These are phyloP conservation scores for Euplexia lucipara DNA, from an alignment of 2,888 invertebrate species.

Conservation along the genomic window DNA sequence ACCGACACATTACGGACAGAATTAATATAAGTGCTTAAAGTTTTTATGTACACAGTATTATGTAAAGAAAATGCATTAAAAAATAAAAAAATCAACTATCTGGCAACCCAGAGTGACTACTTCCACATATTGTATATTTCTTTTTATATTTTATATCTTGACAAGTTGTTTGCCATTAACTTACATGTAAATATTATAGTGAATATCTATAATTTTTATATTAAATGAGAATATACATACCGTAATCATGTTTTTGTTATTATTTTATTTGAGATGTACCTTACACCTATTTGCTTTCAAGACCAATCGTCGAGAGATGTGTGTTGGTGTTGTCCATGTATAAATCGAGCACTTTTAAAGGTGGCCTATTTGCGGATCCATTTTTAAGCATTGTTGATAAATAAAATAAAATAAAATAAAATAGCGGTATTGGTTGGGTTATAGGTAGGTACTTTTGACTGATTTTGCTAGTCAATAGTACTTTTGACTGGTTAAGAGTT, in stretches of 20 bases:
- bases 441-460: no score
- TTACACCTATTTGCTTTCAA: neutral
- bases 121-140: constrained; percentile 48
- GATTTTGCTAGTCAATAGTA: no score
- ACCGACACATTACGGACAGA: constrained; percentile 60
- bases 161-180: constrained; percentile 87
- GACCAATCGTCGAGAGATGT: no score
- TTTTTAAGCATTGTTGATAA: no score
- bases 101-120: constrained; percentile 42
- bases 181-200: constrained; percentile 88
- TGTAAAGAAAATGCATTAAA: constrained; percentile 60
- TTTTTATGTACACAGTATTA: constrained; percentile 74
- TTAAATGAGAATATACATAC: constrained; percentile 88
- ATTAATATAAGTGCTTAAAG: constrained; percentile 35
- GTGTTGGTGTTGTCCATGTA: no score
- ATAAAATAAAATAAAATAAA: no score
- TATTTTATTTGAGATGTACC: constrained; percentile 53
- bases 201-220: constrained; percentile 89
- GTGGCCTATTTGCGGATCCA: no score
- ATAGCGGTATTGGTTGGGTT: no score
- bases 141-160: constrained; percentile 77
- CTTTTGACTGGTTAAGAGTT: no score
- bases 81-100: constrained; percentile 20
- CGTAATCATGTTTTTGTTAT: constrained; percentile 72
- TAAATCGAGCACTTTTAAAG: no score